Conservation (phyloP, 2,797 vertebrate species). For the Sebastes minor region DNA sequence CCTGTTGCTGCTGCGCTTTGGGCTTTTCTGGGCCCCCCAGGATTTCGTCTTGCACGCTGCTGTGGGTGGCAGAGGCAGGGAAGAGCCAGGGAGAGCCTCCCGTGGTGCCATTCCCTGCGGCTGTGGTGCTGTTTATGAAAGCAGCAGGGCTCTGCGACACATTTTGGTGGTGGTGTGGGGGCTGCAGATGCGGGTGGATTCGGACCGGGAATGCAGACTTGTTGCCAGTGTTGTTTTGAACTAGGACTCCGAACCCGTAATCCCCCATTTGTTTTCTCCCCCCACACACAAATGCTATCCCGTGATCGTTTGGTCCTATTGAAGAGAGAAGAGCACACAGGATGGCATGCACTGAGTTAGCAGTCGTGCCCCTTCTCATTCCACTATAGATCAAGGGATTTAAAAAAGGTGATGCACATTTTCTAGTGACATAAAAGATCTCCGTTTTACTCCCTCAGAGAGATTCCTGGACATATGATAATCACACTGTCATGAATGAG, state of each 20-base stretch:
- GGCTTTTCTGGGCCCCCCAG: constrained; percentile 95
- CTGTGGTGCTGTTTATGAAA: constrained; percentile 98
- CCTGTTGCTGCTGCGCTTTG: constrained; percentile 94
- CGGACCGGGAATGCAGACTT: constrained; percentile 99
- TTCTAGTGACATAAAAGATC: constrained; percentile 23
- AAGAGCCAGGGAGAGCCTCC: constrained; percentile 98
- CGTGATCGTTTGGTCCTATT: constrained; percentile 82
- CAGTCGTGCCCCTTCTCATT: constrained; percentile 39
- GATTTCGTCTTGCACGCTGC: constrained; percentile 98
- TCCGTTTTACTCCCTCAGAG: constrained; percentile 21
- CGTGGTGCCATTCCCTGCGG: constrained; percentile 95
- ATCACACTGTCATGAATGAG: constrained; percentile 37
- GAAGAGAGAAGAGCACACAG: constrained; percentile 72
- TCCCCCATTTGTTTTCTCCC: constrained; percentile 98
- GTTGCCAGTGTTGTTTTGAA: constrained; percentile 99
- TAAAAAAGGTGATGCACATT: constrained; percentile 41
- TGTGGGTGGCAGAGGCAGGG: constrained; percentile 94
- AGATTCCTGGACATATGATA: constrained; percentile 32
- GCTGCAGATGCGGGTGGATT: constrained; percentile 99
- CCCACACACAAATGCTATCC: constrained; percentile 84
- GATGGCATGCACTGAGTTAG: constrained; percentile 70
- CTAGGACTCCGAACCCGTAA: constrained; percentile 99
- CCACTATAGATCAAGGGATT: constrained; percentile 52
- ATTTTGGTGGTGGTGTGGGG: constrained; percentile 98
- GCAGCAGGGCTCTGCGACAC: constrained; percentile 94